phyloP scores from a whole-genome alignment of 2,888 invertebrate genomes.

The Hyppa rectilinea region DNA sequence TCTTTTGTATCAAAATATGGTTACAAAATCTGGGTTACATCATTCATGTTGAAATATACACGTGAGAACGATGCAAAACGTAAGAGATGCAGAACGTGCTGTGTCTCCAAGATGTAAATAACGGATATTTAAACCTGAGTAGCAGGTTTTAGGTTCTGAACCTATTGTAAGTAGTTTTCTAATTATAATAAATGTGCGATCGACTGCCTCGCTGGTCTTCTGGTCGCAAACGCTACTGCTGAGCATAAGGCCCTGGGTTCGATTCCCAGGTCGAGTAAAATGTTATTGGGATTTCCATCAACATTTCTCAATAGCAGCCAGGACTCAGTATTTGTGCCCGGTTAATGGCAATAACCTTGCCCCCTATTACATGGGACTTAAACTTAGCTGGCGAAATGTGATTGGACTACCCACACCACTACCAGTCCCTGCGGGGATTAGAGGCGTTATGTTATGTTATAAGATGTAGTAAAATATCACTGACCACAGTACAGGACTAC shows the following conservation, averaged over 20 bases:
- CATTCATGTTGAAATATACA: no score
- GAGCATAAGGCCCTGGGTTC: no score
- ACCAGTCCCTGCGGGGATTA: background rate
- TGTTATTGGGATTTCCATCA: no score
- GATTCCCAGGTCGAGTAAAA: no score
- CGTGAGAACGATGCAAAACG: no score
- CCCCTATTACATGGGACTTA: background rate
- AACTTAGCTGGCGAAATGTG: background rate
- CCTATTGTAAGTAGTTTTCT: background rate
- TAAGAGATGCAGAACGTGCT: no score
- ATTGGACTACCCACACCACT: background rate
- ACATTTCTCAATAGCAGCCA: no score
- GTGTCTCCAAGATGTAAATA: background rate
- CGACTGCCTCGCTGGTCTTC: background rate
- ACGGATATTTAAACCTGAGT: background rate
- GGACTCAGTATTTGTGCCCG: background rate
- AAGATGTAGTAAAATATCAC: background rate
- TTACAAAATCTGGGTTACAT: no score
- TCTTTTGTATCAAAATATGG: no score
- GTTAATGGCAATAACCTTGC: background rate
- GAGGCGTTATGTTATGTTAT: background rate
- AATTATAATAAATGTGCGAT: background rate
- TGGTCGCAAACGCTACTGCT: no score
- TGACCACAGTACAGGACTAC: background rate
- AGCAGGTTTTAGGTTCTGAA: background rate